Evolutionary conservation across 1,140 invertebrate genomes (phyloP), one percentile per base, ranked within the genome.

Genomic region (Drosophila truncata): DNA sequence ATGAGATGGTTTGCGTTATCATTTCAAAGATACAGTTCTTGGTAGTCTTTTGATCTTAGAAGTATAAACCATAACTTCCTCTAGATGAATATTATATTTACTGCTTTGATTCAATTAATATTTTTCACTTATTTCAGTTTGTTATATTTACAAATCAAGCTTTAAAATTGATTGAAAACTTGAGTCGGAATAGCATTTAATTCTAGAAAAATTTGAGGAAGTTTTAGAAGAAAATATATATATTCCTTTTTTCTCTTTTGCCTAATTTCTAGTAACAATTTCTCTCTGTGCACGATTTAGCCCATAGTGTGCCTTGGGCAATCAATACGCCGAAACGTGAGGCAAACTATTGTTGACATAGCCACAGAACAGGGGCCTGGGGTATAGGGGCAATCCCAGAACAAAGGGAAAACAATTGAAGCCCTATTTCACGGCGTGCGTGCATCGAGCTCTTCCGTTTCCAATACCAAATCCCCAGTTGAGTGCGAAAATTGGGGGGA

Each of bases 321-420:
- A 78, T 74, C 72, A 72, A 71, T 60, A 78, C 61, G 50, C 29
- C 37, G 42, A 64, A 72, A 79, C 70, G 69, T 67, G 61, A 71
- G 64, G 42, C 58, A 81, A 79, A 57, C 71, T 77, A 69, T 78
- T 77, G 55, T 69, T 67, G 72, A 66, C 55, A 77, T 54, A 49
- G 54, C 25, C 49, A 27, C 25, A 20, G n/a, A 29, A n/a, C 25
- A 8, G 50, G 29, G 52, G 52, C 20, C 14, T 20, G 27, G 62
- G 55, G 23, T 6, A 18, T 35, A 10, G 52, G 29, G 55, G 55
- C 44, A 14, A 10, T 20, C 18, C 27, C 46, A 42, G 72, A 88
- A 88, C 84, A 87, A 87, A 78, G 76, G 84, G 55, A 80, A 87
- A 80, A 87, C 83, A 87, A 80, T 87, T 87, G 57, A 47, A 64